Base-by-base conservation (phyloP, 2,113 vertebrate genomes). In the Canis aureus region DNA sequence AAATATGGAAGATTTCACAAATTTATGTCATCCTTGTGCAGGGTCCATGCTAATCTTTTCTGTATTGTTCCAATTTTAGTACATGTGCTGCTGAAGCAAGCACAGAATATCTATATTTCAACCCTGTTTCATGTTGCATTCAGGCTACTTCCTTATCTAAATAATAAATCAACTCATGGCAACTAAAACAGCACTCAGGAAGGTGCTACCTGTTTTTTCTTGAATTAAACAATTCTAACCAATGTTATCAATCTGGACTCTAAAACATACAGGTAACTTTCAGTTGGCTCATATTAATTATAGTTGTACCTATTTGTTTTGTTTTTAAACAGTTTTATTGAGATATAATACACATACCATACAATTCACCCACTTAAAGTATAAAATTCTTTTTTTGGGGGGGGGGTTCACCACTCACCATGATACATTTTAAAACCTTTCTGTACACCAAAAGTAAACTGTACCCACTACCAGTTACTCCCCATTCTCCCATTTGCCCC, bases 81-180 rank as follows among this genome's bases (percentile, higher is more conserved):
- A 25, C 27, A 49, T 76, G 73, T 49, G 73, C 73, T 27, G 43
- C 73, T 15, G 15, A 27, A 78, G 74, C 3, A 15, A 78, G 43
- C 25, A 73, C 4, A 86, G 66, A 22, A 1, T 67, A 96, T 29
- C n/a, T 66, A 71, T 8, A 79, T 25, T 94, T 89, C 51, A 80
- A 82, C 11, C 67, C 62, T 12, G 9, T 71, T 94, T 92, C 76
- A 94, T 78, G 13, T 53, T 87, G 51, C 35, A 74, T 76, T 55
- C 17, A 53, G 60, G 8, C n/a, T 76, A 94, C 60, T 60, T 78
- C 89, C 51, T 92, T 92, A 83, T 35, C 25, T 80, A 91, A 94
- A 95, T 73, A 32, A 95, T 80, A 91, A 94, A 95, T 73, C 35
- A 95, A 95, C 20, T 73, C 19, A 94, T 15, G 93, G 3, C 12